Percentiles rank a stretch among this genome's conserved stretches.
Conservation (phyloP, 2,888 invertebrate species). For the Macrosiphum euphorbiae region DNA sequence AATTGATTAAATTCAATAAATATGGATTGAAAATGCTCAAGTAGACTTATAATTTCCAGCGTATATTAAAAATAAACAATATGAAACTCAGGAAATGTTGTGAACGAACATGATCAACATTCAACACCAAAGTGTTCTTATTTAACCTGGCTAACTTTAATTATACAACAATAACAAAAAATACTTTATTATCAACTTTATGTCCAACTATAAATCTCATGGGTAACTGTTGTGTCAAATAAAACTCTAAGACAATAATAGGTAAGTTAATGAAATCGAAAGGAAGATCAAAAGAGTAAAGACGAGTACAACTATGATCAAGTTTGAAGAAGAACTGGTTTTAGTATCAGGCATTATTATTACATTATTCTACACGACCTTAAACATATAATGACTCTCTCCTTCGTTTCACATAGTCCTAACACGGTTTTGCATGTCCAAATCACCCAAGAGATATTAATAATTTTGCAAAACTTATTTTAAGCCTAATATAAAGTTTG, state of each 20-base stretch:
- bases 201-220: background rate
- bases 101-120: background rate
- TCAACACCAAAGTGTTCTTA: background rate
- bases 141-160: background rate
- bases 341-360: background rate
- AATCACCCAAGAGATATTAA: background rate
- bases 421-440: background rate
- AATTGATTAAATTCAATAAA: background rate
- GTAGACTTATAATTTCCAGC: background rate
- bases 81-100: background rate
- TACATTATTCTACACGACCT: background rate
- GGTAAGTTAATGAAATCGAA: background rate
- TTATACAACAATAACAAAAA: background rate
- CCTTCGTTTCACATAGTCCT: background rate
- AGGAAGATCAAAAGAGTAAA: background rate
- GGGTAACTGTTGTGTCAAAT: background rate
- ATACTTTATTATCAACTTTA: background rate
- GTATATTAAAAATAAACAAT: background rate
- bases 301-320: background rate
- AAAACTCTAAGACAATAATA: background rate
- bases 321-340: background rate
- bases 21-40: background rate
- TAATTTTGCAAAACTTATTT: background rate
- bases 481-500: background rate
- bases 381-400: background rate